These are phyloP conservation scores for Steatornis caripensis DNA, from an alignment of 2,113 vertebrate genomes.

Conservation along the genomic window DNA sequence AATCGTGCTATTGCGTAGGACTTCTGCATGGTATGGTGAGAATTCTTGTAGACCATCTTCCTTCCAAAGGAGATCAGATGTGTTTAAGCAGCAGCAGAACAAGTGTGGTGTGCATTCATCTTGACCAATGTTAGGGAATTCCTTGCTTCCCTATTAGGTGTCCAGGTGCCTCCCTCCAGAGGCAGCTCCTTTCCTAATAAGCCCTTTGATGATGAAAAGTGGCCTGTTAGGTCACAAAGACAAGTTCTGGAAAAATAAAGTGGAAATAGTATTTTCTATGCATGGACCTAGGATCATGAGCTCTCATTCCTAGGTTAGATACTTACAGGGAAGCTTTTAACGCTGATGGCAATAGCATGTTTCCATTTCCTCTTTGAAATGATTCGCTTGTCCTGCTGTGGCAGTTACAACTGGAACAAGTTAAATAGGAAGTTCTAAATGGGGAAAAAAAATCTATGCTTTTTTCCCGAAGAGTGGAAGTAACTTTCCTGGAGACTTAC, in stretches of 20 bases:
- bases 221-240: neutral
- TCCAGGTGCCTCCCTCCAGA: neutral
- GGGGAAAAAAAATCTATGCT: neutral
- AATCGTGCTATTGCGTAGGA: fast-evolving
- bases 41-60: neutral
- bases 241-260: neutral
- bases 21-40: neutral
- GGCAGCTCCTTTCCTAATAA: neutral
- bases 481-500: neutral
- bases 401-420: neutral
- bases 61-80: neutral
- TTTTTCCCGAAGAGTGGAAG: neutral
- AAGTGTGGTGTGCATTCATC: neutral
- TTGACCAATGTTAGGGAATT: neutral
- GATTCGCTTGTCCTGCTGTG: neutral
- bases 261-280: neutral
- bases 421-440: neutral
- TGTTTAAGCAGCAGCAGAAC: neutral
- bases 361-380: neutral
- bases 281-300: neutral
- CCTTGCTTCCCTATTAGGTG: neutral
- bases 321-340: neutral
- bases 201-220: neutral
- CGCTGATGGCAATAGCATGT: neutral
- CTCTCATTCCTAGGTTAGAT: neutral